Conservation (phyloP, 2,113 vertebrate species). For the Protobothrops flavoviridis region DNA sequence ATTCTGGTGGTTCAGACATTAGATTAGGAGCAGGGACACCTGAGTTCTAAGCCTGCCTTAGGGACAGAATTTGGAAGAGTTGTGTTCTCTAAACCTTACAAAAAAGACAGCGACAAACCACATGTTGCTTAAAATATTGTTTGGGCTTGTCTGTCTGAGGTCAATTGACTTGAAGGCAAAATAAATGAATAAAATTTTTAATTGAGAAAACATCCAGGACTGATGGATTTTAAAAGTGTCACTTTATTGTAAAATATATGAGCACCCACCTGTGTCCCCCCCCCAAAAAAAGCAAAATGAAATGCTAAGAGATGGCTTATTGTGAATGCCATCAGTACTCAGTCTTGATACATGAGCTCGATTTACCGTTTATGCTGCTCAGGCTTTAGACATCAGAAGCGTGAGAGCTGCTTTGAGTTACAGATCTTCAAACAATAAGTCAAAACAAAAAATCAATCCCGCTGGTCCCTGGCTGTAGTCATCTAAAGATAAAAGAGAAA, state of each 20-base stretch:
- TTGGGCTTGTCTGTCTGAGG: neutral
- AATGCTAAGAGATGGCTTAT: constrained; percentile 70
- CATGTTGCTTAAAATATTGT: neutral
- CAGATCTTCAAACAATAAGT: constrained; percentile 96
- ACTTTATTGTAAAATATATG: constrained; percentile 63
- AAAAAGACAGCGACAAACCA: neutral
- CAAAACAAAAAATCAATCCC: constrained; percentile 94
- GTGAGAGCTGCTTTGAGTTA: constrained; percentile 90
- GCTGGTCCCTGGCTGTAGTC: constrained; percentile 80
- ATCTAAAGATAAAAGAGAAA: constrained; percentile 90
- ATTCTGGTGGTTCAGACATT: neutral
- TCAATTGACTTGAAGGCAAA: neutral
- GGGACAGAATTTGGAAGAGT: neutral
- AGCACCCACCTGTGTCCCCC: neutral
- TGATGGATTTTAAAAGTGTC: constrained; percentile 51
- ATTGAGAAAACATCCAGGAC: constrained; percentile 27
- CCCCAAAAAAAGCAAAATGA: constrained; percentile 54
- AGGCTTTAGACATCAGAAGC: constrained; percentile 89
- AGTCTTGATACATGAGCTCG: constrained; percentile 71
- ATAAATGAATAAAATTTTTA: neutral
- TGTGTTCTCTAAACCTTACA: neutral
- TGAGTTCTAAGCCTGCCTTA: neutral
- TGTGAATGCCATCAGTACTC: constrained; percentile 65
- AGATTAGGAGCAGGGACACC: neutral
- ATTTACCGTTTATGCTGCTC: constrained; percentile 89